A percentile compares a stretch with the other conserved stretches of the same genome.
Conservation (phyloP, 2,888 invertebrate species). For the Drosophila kambysellisi region DNA sequence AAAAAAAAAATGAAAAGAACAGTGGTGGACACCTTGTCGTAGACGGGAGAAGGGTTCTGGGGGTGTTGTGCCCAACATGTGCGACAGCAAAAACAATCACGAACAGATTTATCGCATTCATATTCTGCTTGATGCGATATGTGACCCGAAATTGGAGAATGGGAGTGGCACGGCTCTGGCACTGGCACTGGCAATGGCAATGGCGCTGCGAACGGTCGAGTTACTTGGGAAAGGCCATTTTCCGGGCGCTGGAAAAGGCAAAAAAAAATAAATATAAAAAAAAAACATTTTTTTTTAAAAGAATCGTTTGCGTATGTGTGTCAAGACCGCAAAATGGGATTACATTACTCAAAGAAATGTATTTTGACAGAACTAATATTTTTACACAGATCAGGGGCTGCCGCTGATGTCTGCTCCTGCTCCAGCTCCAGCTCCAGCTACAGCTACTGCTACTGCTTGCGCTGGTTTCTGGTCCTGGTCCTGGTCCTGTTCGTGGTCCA, state of each 20-base stretch:
- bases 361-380: conserved; percentile 84
- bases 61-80: conserved; percentile 45
- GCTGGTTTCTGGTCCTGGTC: background rate
- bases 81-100: conserved; percentile 82
- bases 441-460: background rate
- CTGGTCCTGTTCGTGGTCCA: conserved; percentile 5
- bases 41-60: conserved; percentile 4
- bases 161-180: conserved; percentile 13
- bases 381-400: conserved; percentile 74
- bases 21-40: conserved; percentile 67
- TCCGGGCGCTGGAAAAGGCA: conserved; percentile 15
- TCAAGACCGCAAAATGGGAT: conserved; percentile 82
- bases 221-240: conserved; percentile 33
- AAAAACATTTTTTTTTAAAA: conserved; percentile 28
- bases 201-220: conserved; percentile 37
- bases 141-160: conserved; percentile 54
- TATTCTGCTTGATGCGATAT: conserved; percentile 79
- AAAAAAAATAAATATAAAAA: background rate
- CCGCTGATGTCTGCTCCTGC: conserved; percentile 43
- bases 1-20: conserved; percentile 18
- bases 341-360: conserved; percentile 84
- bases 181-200: background rate
- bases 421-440: background rate
- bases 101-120: conserved; percentile 84
- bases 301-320: conserved; percentile 66